phyloP scores from a whole-genome alignment of 1,140 invertebrate genomes.

The Cephus cinctus region DNA sequence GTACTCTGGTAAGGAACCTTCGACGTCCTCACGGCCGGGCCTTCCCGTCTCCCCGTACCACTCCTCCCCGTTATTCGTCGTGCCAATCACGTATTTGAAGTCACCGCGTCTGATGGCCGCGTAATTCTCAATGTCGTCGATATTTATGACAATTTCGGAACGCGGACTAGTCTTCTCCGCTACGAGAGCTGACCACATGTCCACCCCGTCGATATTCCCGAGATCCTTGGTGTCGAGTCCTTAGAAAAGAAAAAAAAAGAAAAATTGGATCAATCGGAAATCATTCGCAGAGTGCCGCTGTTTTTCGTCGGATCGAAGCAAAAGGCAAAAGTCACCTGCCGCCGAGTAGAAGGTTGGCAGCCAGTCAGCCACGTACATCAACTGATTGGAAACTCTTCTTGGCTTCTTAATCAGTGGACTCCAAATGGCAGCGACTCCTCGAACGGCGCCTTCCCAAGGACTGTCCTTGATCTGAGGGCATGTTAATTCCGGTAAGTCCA shows the following conservation, averaged over 20 bases:
- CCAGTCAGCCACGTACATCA: conserved; percentile 86
- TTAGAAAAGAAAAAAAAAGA: conserved; percentile 3
- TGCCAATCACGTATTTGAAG: conserved; percentile 76
- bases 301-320: not conserved
- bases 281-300: not conserved
- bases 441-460: conserved; percentile 84
- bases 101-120: conserved; percentile 64
- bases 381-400: conserved; percentile 66
- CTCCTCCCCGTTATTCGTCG: conserved; percentile 49
- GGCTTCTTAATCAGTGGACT: conserved; percentile 64
- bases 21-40: conserved; percentile 4
- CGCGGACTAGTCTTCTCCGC: conserved; percentile 56
- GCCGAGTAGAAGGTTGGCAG: conserved; percentile 76
- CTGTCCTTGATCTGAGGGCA: conserved; percentile 77
- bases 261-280: too few species aligned
- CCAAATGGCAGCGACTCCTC: conserved; percentile 78
- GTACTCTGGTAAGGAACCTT: conserved; percentile 38
- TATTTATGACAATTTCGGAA: conserved; percentile 70
- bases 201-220: conserved; percentile 65
- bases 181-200: conserved; percentile 68
- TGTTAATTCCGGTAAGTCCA: too few species aligned
- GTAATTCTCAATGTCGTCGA: conserved; percentile 67
- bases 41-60: conserved; percentile 64
- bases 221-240: conserved; percentile 23
- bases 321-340: conserved; percentile 51